These are phyloP conservation scores for Drosophila orosa DNA, from an alignment of 1,140 invertebrate species.

Conservation along the genomic window DNA sequence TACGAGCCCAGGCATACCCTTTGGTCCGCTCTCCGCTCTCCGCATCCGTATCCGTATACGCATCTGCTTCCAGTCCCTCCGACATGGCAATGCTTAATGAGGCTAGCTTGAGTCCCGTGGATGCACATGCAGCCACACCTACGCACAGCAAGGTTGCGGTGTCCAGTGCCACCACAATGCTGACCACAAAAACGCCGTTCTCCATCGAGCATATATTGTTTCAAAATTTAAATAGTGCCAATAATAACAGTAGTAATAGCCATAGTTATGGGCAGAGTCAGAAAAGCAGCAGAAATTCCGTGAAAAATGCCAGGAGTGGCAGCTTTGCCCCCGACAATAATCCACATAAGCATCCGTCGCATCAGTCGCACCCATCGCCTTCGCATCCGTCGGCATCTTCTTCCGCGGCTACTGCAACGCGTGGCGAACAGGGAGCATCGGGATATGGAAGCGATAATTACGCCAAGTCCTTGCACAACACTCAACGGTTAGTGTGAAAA, in stretches of 20 bases:
- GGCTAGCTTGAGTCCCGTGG: constrained; percentile 57
- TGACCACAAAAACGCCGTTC: constrained; percentile 82
- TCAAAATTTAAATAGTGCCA: constrained; percentile 79
- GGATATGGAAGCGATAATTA: constrained; percentile 62
- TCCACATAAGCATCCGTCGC: constrained; percentile 50
- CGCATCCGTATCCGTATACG: constrained; percentile 1
- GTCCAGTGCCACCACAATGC: constrained; percentile 64
- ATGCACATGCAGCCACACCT: constrained; percentile 31
- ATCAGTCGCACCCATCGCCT: constrained; percentile 18
- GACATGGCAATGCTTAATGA: constrained; percentile 72
- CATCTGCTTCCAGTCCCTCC: constrained; percentile 5
- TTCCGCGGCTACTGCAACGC: constrained; percentile 26
- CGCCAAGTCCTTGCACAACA: constrained; percentile 52
- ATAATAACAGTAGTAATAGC: constrained; percentile 56
- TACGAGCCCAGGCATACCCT: constrained; percentile 7
- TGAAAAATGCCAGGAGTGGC: constrained; percentile 49
- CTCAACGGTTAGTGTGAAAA: constrained; percentile 60
- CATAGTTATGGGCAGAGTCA: constrained; percentile 26
- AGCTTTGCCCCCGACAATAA: constrained; percentile 62
- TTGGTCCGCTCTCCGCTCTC: constrained; percentile 6
- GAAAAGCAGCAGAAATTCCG: constrained; percentile 38
- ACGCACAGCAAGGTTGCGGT: constrained; percentile 34
- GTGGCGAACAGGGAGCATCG: constrained; percentile 38
- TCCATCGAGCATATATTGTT: constrained; percentile 84
- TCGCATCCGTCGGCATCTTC: constrained; percentile 35